Evolutionary conservation across 53 echinoderm and acorn worm genomes (phyloP).

Genomic region (Stichopus horrens): DNA sequence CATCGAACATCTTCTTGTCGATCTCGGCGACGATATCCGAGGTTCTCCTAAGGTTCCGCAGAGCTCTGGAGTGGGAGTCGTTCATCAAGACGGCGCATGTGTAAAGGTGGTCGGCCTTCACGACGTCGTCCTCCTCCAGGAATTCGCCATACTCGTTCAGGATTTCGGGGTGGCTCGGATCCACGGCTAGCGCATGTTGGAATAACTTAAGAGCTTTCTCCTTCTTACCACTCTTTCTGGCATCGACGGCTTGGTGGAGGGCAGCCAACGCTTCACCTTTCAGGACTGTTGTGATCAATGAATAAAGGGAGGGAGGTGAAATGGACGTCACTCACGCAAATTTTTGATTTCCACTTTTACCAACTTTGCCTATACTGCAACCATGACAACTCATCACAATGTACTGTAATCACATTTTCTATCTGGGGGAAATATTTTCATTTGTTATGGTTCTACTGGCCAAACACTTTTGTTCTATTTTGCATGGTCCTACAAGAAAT

Average conservation of each 20-base stretch:
- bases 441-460: too few relatives aligned
- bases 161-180: slow-evolving; percentile 83
- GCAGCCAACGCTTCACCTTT: slow-evolving; percentile 78
- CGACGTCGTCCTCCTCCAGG: slow-evolving; percentile 80
- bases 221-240: slow-evolving; percentile 72
- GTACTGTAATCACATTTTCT: too few relatives aligned
- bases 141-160: slow-evolving; percentile 94
- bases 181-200: slow-evolving; percentile 89
- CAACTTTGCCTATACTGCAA: too few relatives aligned
- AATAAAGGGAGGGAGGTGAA: too few relatives aligned
- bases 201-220: slow-evolving; percentile 91
- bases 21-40: slow-evolving; percentile 74
- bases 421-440: too few relatives aligned
- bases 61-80: slow-evolving; percentile 70
- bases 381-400: too few relatives aligned
- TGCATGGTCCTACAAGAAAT: too few relatives aligned
- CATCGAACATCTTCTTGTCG: slow-evolving; percentile 68
- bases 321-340: too few relatives aligned
- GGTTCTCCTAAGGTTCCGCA: slow-evolving; percentile 72
- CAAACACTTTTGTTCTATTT: too few relatives aligned
- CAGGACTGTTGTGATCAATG: slow-evolving; percentile 50
- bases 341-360: too few relatives aligned
- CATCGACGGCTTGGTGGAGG: slow-evolving; percentile 82
- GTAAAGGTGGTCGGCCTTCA: slow-evolving; percentile 83
- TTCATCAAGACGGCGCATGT: slow-evolving; percentile 83